phyloP scores from a whole-genome alignment of 1,140 invertebrate species.

The Carposina sasakii region DNA sequence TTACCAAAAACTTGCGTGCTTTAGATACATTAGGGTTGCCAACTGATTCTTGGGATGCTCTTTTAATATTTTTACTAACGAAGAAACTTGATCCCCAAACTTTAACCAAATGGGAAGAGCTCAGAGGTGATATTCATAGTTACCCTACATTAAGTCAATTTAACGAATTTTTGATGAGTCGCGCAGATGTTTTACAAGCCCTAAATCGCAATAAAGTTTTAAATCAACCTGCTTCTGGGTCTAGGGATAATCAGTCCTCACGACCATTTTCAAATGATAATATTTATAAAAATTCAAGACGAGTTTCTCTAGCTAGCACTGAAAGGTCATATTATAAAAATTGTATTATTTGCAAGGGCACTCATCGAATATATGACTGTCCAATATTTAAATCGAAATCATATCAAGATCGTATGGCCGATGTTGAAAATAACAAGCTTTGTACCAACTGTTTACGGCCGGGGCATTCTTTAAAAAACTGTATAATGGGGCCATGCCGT shows the following conservation, averaged over 20 bases:
- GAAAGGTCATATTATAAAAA: not conserved
- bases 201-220: conserved; percentile 3
- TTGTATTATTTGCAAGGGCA: not conserved
- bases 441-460: conserved; percentile 2
- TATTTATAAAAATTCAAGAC: not conserved
- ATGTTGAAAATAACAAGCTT: conserved; percentile 6
- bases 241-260: not conserved
- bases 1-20: not conserved
- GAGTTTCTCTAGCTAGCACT: not conserved
- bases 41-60: not conserved
- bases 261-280: not conserved
- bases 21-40: not conserved
- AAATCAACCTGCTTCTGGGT: not conserved
- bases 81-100: not conserved
- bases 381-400: conserved; percentile 5
- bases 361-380: conserved; percentile 12
- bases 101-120: not conserved
- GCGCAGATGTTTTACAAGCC: conserved; percentile 7
- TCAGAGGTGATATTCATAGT: not conserved
- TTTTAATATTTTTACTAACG: conserved; percentile 14
- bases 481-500: conserved; percentile 9
- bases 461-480: not conserved
- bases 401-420: not conserved
- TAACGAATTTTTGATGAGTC: conserved; percentile 9
- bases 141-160: not conserved